These are phyloP conservation scores for Apodemus sylvaticus DNA, from an alignment of 2,113 vertebrate species.

Conservation along the genomic window DNA sequence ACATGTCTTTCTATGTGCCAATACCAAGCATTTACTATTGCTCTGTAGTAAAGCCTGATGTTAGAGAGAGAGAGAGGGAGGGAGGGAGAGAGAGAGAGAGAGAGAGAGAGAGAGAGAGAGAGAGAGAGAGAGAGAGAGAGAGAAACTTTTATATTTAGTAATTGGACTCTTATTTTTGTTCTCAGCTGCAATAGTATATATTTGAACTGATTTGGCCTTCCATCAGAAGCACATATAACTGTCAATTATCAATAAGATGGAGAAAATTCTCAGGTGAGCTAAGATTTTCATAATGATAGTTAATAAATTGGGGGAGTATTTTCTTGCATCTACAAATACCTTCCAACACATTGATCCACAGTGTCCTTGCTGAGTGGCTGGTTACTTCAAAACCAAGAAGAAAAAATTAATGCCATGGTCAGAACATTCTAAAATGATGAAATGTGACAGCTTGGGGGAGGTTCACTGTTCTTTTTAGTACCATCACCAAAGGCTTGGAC, in stretches of 20 bases:
- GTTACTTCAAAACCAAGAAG: not conserved
- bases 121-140: too few relatives aligned
- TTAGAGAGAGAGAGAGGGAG: not conserved
- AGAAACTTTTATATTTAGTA: not conserved
- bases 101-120: too few relatives aligned
- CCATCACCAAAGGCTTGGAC: not conserved
- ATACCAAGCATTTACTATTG: too few relatives aligned
- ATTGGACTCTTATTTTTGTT: slow-evolving; percentile 31
- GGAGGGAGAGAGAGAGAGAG: too few relatives aligned
- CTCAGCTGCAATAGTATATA: not conserved
- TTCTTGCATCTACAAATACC: not conserved
- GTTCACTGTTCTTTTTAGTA: not conserved
- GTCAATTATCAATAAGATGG: slow-evolving; percentile 22
- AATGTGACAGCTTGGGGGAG: not conserved
- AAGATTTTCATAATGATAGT: slow-evolving; percentile 36
- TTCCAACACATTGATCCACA: slow-evolving; percentile 9
- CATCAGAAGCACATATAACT: not conserved
- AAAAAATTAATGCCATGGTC: not conserved
- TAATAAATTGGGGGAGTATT: slow-evolving; percentile 12
- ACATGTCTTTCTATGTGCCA: too few relatives aligned
- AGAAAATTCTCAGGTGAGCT: slow-evolving; percentile 7
- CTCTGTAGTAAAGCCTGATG: too few relatives aligned
- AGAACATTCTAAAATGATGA: slow-evolving; percentile 3
- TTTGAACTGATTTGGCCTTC: slow-evolving; percentile 32
- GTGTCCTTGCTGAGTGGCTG: not conserved